Base-by-base conservation (phyloP, 2,113 vertebrate species). In the Rhodinocichla rosea region DNA sequence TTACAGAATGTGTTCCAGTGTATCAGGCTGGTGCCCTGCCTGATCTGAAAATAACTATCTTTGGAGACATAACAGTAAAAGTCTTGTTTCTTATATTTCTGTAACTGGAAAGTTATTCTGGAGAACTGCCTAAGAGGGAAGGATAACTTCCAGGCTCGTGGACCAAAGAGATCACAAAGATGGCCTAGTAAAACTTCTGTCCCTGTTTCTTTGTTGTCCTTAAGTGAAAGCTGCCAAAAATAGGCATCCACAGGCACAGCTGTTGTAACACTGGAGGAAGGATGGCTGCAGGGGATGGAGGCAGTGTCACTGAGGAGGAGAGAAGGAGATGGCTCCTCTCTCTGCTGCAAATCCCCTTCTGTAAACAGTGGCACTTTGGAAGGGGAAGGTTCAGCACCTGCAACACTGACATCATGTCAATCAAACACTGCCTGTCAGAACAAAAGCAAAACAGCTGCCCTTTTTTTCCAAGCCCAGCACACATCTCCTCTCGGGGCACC, bases 371-470 rank as follows among this genome's bases (percentile, higher is more conserved):
- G 35, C 20, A 27, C 24, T 44, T 87, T 16, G 57, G 70, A 79
- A 84, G 33, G 65, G 27, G 32, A 77, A 62, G 52, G 19, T 78
- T 80, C 62, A 21, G 53, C 10, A 4, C 67, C 65, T 4, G 1
- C 27, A 75, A 62, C 0, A 0, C 15, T 60, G 44, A 49, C 40
- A 23, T 52, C 15, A 1, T 3, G 14, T 39, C 62, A 53, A 69
- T 64, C 49, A 64, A 91, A 64, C 1, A 1, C 30, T 2, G 7
- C 15, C 47, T 0, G 0, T 50, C 44, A 52, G 75, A 73, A 53
- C 10, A 59, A 32, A 21, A 63, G 14, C 22, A 40, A 63, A 82
- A 11, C 21, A 78, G 42, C 37, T 60, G 19, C 8, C n/a, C 15
- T 8, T 84, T 65, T 65, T 24, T 63, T 42, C 73, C 35, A 9